Base-by-base conservation (phyloP, 2,113 vertebrate genomes). In the Corythornis vintsioides region DNA sequence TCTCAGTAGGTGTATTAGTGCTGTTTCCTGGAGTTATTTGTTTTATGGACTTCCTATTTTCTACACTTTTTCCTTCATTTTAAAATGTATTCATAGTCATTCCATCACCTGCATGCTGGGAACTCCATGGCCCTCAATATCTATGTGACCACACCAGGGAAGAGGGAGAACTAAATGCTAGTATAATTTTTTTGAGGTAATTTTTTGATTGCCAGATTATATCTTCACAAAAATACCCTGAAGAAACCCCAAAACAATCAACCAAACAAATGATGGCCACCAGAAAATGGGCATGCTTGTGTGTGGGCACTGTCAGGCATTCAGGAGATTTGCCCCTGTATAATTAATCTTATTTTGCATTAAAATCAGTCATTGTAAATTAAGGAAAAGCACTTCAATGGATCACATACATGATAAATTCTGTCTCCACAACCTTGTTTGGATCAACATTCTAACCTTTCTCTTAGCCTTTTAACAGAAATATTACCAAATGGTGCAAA, bases 181-280 rank as follows among this genome's bases (percentile, higher is more conserved):
- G 25, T 16, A 26, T 1, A 9, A 0, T 6, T 63, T 4, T 35
- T 47, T 16, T 35, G 16, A 56, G 14, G 14, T 9, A 0, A 1
- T 33, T 63, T 38, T 66, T 53, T 35, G 20, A 43, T 69, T 87
- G 63, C 33, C 14, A 25, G 2, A 1, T 22, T 83, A 40, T 0
- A 2, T 19, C 10, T 65, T 83, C 50, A 19, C 10, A 50, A 83
- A 45, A 15, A 9, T 6, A 47, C 19, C 19, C 47, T 9, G 21
- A 47, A 47, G 20, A 47, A 47, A 10, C 18, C 47, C 47, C 47
- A 21, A 47, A 47, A 47, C 19, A 47, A 47, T 9, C 47, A 47
- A 47, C 19, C 47, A 45, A 66, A 5, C 3, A 55, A 60, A 25
- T 3, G 0, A 66, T 24, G 7, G 14, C 6, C 19, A 33, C 14